Evolutionary conservation across 2,888 invertebrate species (phyloP).

Genomic region (Pegoplata infirma): DNA sequence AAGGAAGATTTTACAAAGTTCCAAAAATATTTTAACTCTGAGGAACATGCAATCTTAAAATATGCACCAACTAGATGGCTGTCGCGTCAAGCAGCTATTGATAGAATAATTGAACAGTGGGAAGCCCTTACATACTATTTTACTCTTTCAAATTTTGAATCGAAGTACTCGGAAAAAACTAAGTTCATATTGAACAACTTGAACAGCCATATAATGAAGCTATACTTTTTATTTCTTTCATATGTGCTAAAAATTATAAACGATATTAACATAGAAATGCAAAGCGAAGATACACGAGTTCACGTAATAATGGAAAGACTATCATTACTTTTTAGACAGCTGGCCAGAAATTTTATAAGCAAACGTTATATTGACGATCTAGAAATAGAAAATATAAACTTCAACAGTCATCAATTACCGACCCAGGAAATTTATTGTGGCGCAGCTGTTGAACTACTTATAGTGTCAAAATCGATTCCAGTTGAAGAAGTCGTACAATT

Average conservation of each 20-base stretch:
- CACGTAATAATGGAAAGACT: neutral
- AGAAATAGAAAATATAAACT: neutral
- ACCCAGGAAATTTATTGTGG: no score
- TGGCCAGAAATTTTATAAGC: neutral
- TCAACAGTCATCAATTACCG: no score
- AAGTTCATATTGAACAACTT: neutral
- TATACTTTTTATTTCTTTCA: neutral
- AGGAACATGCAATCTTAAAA: neutral
- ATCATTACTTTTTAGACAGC: neutral
- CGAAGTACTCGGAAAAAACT: no score
- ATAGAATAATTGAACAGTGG: no score
- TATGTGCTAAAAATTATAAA: neutral
- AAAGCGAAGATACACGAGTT: neutral
- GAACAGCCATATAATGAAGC: neutral
- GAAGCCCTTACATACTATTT: no score
- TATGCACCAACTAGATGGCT: no score
- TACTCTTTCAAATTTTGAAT: no score
- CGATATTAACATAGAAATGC: conserved; percentile 4
- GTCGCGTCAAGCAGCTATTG: conserved; percentile 23
- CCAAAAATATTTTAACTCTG: conserved; percentile 51
- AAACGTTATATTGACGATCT: neutral
- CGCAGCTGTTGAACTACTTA: neutral
- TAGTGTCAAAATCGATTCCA: no score
- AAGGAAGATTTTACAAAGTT: conserved; percentile 39
- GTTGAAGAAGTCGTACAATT: no score